Base-by-base conservation (phyloP, 1,140 invertebrate genomes). In the Papilio polyxenes region DNA sequence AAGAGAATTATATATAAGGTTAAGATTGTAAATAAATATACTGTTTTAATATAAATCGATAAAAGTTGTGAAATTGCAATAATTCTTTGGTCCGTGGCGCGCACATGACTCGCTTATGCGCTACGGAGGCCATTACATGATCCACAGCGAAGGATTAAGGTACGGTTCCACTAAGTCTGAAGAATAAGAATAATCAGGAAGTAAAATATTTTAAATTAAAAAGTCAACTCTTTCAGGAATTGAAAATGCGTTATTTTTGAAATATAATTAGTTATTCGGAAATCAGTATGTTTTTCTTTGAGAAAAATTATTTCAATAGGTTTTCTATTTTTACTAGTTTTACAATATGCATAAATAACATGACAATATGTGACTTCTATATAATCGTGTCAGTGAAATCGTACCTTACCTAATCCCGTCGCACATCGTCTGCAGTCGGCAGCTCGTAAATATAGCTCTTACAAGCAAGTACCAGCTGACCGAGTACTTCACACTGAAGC, bases 381-480 rank as follows among this genome's bases (percentile, higher is more conserved):
- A 7, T 23, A 59, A 80, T 80, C 0, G 49, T 17, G 44, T 51
- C 17, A 75, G 23, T 81, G 69, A 31, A 65, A 65, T 51, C 51
- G 15, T 81, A 23, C 37, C 77, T 78, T 83, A 83, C 56, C 48
- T 78, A 72, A 51, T 44, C 49, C 78, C 72, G 79, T 80, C 82
- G 77, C 75, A 76, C 44, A 69, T 40, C 56, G 75, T 75, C 75
- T 15, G 48, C 62, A 76, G 75, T 81, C 83, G 74, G 62, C 83
- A 81, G 81, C 83, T 84, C 81, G 81, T 84, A 84, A 84, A 84
- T 84, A 84, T 82, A 17, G 23, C 65, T 31, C 13, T 72, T 72
- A 72, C 65, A 72, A 72, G 65, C 31, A 31, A 40, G 65, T 72
- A 37, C 62, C 31, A 37, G 11, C 65, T 72, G 65, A 72, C 65